Conservation (phyloP, 2,888 invertebrate species). For the Megalurothrips usitatus region DNA sequence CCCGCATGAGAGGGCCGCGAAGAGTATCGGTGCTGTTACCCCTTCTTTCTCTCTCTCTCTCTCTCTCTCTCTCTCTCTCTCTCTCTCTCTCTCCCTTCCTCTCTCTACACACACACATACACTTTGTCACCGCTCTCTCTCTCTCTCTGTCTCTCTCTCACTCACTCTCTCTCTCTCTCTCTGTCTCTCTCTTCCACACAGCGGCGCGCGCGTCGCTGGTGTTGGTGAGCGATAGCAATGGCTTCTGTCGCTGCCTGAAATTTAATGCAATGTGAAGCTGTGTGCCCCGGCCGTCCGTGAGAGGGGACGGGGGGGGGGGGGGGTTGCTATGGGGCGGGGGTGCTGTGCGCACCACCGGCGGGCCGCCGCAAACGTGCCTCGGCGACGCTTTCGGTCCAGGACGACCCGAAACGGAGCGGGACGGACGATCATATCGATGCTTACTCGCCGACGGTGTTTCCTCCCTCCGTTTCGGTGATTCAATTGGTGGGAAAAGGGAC, state of each 20-base stretch:
- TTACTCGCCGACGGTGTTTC: no score
- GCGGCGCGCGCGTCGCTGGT: background rate
- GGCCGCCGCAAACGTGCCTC: background rate
- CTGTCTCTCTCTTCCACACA: background rate
- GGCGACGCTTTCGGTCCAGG: no score
- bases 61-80: no score
- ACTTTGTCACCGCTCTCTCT: no score
- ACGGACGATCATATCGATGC: no score
- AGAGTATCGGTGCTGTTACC: background rate
- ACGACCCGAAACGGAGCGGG: no score
- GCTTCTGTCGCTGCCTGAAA: background rate
- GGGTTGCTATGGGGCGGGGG: background rate
- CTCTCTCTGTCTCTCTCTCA: no score
- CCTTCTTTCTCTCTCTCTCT: background rate
- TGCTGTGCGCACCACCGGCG: background rate
- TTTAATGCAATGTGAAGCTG: background rate
- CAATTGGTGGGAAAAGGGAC: no score
- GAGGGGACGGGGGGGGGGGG: no score
- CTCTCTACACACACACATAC: background rate
- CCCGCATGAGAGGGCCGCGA: background rate
- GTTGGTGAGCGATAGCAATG: background rate
- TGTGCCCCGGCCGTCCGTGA: background rate
- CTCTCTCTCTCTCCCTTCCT: background rate
- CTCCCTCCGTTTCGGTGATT: no score
- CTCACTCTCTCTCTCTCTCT: background rate